Evolutionary conservation across 53 echinoderm and acorn worm genomes (phyloP), one percentile per base, ranked within the genome.

Genomic region (Echinarachnius parma): DNA sequence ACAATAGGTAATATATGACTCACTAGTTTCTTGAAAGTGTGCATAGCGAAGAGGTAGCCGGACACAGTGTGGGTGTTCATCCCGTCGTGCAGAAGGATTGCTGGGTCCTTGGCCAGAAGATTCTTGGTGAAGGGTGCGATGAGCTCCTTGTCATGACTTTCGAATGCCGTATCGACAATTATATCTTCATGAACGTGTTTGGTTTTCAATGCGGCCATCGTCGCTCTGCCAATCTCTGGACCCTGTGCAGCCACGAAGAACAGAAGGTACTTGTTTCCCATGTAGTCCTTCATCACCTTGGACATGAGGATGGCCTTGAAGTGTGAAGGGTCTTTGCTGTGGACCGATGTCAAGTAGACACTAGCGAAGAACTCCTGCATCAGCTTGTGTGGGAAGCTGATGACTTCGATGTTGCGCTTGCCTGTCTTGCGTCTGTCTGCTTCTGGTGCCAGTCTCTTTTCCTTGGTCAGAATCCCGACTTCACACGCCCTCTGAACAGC

Each of bases 331-430:
- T 39, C 42, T 9, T 3, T 7, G 22, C 36, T 4, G 23, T 62
- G 26, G 19, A 33, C 33, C 25, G 39, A 39, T 4, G 42, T 25
- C 20, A 62, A 39, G 24, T 35, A 22, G 11, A 62, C 37, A 39
- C 62, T 62, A 25, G 35, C 62, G 21, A 62, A 25, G 24, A 62
- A 62, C 24, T 62, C 62, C 25, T 62, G 62, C 21, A 62, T 35
- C 35, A 62, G 62, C 24, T 62, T 62, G 42, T 62, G 62, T 11
- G 39, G 62, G 24, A 35, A 62, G 23, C 33, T 23, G 15, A 62
- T 39, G 15, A 36, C 62, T 62, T 62, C 62, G 26, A 62, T 11
- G 14, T 34, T 36, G 13, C 62, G 62, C 24, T 62, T 62, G 39
- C 62, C 62, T 2, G 62, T 62, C 37, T 37, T 62, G 22, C 34